Evolutionary conservation across 2,113 vertebrate species (phyloP).

Genomic region (Brachyistius frenatus): DNA sequence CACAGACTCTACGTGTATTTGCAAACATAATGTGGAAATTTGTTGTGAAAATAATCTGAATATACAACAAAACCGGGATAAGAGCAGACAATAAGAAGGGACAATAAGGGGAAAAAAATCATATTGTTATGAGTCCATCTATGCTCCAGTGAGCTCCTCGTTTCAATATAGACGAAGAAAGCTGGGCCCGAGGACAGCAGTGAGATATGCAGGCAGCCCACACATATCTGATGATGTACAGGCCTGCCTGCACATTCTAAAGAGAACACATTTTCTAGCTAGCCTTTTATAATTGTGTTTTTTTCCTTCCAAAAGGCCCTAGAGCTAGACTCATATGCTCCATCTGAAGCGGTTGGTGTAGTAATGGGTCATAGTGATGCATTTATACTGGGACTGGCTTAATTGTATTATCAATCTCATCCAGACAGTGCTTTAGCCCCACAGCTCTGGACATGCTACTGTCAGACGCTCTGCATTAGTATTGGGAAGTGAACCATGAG

Average conservation of each 20-base stretch:
- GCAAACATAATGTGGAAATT: constrained; percentile 54
- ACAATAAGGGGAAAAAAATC: constrained; percentile 68
- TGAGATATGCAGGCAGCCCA: constrained; percentile 78
- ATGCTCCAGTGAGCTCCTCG: constrained; percentile 77
- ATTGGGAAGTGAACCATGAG: constrained; percentile 59
- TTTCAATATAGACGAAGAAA: constrained; percentile 80
- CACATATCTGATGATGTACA: constrained; percentile 84
- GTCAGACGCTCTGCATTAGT: constrained; percentile 69
- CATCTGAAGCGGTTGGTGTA: constrained; percentile 80
- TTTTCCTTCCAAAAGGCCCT: constrained; percentile 72
- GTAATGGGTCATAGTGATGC: constrained; percentile 85
- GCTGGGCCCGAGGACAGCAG: constrained; percentile 76
- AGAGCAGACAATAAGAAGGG: constrained; percentile 64
- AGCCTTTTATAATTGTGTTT: constrained; percentile 82
- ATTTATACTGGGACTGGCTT: constrained; percentile 81
- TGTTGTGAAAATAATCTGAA: constrained; percentile 65
- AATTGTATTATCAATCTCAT: constrained; percentile 87
- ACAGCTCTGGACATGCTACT: constrained; percentile 78
- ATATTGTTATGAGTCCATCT: constrained; percentile 72
- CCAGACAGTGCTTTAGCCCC: constrained; percentile 79
- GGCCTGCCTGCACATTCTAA: constrained; percentile 82
- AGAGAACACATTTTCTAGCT: constrained; percentile 83
- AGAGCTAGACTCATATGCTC: constrained; percentile 78
- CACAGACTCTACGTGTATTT: constrained; percentile 17
- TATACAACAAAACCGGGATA: constrained; percentile 61